Conservation (phyloP, 2,888 invertebrate species). For the Cistogaster globosa region DNA sequence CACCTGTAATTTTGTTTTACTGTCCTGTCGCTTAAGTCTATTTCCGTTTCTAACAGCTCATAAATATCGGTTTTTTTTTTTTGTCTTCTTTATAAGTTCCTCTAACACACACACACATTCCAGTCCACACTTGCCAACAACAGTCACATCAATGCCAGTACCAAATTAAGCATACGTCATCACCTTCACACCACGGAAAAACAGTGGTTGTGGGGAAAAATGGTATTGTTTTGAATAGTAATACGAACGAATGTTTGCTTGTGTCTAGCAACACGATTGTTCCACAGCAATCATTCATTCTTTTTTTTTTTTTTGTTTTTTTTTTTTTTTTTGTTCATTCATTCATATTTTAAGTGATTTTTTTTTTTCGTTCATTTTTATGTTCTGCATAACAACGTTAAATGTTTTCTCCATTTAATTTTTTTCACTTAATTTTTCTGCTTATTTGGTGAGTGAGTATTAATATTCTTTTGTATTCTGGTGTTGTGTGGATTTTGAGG, state of each 20-base stretch:
- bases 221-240: slow-evolving; percentile 23
- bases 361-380: slow-evolving; percentile 31
- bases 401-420: slow-evolving; percentile 46
- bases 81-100: slow-evolving; percentile 46
- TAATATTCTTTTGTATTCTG: slow-evolving; percentile 25
- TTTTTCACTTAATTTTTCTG: slow-evolving; percentile 28
- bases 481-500: slow-evolving; percentile 50
- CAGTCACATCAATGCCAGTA: slow-evolving; percentile 71
- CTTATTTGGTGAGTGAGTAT: slow-evolving; percentile 28
- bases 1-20: slow-evolving; percentile 58
- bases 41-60: slow-evolving; percentile 70
- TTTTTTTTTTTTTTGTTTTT: too few relatives aligned
- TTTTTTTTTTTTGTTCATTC: slow-evolving; percentile 59
- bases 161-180: slow-evolving; percentile 80
- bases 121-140: slow-evolving; percentile 7
- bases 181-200: slow-evolving; percentile 73
- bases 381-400: slow-evolving; percentile 49
- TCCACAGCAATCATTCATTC: slow-evolving; percentile 65
- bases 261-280: slow-evolving; percentile 38
- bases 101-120: not conserved
- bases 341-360: slow-evolving; percentile 69
- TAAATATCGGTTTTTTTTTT: slow-evolving; percentile 64
- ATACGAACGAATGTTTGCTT: not conserved
- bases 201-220: not conserved
- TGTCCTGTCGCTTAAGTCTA: slow-evolving; percentile 53